phyloP scores from a whole-genome alignment of 2,797 vertebrate genomes.

The Trachops cirrhosus region DNA sequence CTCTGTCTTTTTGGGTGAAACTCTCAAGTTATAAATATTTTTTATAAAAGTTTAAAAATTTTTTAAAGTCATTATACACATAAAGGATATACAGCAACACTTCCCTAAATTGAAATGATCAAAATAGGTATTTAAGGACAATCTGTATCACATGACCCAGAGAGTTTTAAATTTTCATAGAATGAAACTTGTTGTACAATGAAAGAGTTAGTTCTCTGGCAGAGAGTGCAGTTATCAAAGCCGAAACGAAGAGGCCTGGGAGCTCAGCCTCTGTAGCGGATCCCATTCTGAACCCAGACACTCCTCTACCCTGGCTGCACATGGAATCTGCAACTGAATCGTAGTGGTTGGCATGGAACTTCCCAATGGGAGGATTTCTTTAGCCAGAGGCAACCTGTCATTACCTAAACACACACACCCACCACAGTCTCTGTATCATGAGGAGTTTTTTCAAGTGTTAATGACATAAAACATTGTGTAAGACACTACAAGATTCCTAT shows the following conservation, averaged over 20 bases:
- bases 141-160: not conserved
- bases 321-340: not conserved
- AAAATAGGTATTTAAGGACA: not conserved
- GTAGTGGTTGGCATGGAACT: not conserved
- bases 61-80: not conserved
- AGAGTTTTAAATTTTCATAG: not conserved
- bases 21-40: not conserved
- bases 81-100: not conserved
- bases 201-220: not conserved
- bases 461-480: not conserved
- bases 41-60: not conserved
- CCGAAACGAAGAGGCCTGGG: not conserved
- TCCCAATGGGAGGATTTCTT: not conserved
- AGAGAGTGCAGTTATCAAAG: not conserved
- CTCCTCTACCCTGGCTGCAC: not conserved
- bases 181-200: not conserved
- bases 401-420: not conserved
- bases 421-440: not conserved
- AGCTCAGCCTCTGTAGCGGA: not conserved
- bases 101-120: not conserved
- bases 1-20: not conserved
- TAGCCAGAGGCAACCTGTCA: not conserved
- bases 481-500: not conserved
- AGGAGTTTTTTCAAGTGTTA: not conserved
- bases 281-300: not conserved